phyloP scores from a whole-genome alignment of 2,113 vertebrate genomes.

The Oreocharis arfaki region DNA sequence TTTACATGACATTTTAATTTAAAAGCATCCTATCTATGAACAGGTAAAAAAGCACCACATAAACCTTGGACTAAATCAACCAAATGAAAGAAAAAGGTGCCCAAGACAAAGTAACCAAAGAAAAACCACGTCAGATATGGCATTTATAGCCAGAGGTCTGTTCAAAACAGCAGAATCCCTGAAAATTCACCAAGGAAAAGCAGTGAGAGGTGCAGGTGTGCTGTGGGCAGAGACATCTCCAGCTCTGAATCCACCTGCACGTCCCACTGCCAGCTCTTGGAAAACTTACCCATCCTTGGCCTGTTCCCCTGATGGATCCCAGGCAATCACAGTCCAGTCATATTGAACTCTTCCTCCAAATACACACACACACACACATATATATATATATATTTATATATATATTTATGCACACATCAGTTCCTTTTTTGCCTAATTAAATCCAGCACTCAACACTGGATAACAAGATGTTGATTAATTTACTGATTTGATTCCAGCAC shows the following conservation, averaged over 20 bases:
- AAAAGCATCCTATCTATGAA: background rate
- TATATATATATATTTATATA: background rate
- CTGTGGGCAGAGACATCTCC: background rate
- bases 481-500: constrained; percentile 23
- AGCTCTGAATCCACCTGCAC: background rate
- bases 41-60: background rate
- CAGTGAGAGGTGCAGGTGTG: background rate
- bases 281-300: background rate
- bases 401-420: background rate
- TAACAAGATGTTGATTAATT: constrained; percentile 41
- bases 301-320: background rate
- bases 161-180: background rate
- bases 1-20: background rate
- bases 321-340: background rate
- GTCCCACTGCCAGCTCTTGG: background rate
- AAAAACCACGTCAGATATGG: accelerated
- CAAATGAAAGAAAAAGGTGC: background rate
- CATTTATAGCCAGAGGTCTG: background rate
- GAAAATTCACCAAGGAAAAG: background rate
- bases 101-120: background rate
- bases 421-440: background rate
- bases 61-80: background rate
- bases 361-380: background rate
- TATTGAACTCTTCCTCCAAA: background rate
- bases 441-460: background rate